phyloP scores from a whole-genome alignment of 2,888 invertebrate genomes.

The Leptinotarsa rubiginosa region DNA sequence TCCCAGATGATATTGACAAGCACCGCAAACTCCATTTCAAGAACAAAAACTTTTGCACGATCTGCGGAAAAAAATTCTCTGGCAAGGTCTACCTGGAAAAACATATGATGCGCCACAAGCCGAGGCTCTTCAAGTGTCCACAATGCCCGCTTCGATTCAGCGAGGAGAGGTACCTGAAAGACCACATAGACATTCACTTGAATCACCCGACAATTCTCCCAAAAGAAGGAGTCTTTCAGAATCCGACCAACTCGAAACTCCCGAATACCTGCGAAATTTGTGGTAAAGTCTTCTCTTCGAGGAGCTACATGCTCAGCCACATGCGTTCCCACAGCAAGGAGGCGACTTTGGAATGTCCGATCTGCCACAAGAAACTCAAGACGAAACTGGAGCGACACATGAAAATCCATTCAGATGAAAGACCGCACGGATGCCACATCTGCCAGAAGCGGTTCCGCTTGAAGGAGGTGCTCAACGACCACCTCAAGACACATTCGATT shows the following conservation, averaged over 20 bases:
- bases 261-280: neutral
- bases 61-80: neutral
- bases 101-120: neutral
- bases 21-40: neutral
- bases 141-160: neutral
- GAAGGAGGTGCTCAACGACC: neutral
- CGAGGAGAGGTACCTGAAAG: neutral
- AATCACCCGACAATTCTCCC: neutral
- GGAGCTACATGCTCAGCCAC: constrained; percentile 6
- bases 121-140: constrained; percentile 5
- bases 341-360: neutral
- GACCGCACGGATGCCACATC: neutral
- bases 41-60: neutral
- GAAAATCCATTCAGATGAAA: constrained; percentile 6
- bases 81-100: neutral
- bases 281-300: neutral
- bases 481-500: neutral
- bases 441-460: constrained; percentile 2
- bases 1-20: neutral
- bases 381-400: constrained; percentile 3
- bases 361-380: constrained; percentile 1
- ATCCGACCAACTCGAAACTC: neutral
- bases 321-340: neutral
- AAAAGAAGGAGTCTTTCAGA: neutral
- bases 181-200: neutral